Evolutionary conservation across 2,113 vertebrate genomes (phyloP), one percentile per base, ranked within the genome.

Genomic region (Gila orcuttii): DNA sequence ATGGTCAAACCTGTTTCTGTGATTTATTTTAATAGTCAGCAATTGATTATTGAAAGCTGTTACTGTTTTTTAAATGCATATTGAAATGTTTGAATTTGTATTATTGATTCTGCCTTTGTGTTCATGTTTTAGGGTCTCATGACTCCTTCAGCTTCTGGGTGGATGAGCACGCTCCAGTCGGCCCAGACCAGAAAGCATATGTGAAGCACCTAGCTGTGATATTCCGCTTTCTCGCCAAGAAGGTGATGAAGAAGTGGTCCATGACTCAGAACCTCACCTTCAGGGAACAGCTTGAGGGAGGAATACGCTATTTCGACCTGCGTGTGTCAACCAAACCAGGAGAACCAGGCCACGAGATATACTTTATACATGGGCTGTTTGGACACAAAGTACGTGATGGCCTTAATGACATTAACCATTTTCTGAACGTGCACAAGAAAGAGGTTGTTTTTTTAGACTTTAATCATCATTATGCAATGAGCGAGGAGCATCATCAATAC

Each of bases 381-480:
- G 98, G 98, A 81, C 98, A 97, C 92, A 97, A 91, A 91, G 98
- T 99, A 77, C 93, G 93, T 66, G 97, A 98, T 12, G 97, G 98
- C 2, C 92, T 99, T 87, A 90, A 90, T 82, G 97, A 99, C 90
- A 98, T 99, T 0, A 95, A 97, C 86, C 88, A 83, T 0, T 99
- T 99, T 89, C 94, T 99, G 23, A 90, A 90, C 9, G 90, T 93
- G 79, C 97, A 99, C 88, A 93, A 91, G 15, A 95, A 90, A 73
- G 94, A 99, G 95, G 94, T 97, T 0, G 90, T 99, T 85, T 97
- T 99, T 88, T 90, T 99, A 90, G 98, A 99, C 93, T 99, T 99
- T 90, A 99, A 99, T 93, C 98, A 99, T 88, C 96, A 99, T 91
- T 99, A 99, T 0, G 97, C 96, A 59, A 99, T 99, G 98, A 94